These are phyloP conservation scores for Monochamus saltuarius DNA, from an alignment of 1,140 invertebrate genomes.

Conservation along the genomic window DNA sequence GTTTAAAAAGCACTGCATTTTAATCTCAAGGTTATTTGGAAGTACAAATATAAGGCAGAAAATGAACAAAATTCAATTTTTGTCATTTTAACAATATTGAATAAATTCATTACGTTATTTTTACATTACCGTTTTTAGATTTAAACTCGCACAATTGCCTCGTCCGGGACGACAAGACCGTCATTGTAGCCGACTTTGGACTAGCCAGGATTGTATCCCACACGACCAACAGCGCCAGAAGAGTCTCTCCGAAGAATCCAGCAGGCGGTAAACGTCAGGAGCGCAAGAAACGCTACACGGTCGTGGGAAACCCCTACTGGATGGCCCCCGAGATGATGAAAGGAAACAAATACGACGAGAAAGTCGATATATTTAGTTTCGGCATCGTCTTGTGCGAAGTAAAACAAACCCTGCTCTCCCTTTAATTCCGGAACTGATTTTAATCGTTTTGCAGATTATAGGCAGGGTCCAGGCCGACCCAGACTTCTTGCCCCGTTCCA, in stretches of 20 bases:
- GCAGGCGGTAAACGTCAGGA: slow-evolving; percentile 56
- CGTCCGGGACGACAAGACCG: slow-evolving; percentile 79
- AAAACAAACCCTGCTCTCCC: slow-evolving; percentile 26
- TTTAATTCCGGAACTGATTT: slow-evolving; percentile 6
- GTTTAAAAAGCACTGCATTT: no score
- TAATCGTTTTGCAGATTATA: slow-evolving; percentile 69
- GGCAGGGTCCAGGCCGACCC: slow-evolving; percentile 91
- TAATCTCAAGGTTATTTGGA: no score
- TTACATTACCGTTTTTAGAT: slow-evolving; percentile 56
- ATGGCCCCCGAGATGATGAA: slow-evolving; percentile 99
- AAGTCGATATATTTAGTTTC: slow-evolving; percentile 96
- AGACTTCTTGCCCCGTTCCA: slow-evolving; percentile 83
- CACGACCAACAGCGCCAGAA: slow-evolving; percentile 50
- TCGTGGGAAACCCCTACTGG: slow-evolving; percentile 96
- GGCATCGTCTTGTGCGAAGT: slow-evolving; percentile 95
- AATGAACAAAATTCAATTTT: no score
- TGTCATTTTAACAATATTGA: no score
- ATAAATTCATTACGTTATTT: no score
- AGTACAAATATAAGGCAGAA: no score
- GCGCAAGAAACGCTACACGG: slow-evolving; percentile 70
- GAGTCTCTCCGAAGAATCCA: slow-evolving; percentile 33
- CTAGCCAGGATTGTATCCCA: slow-evolving; percentile 84
- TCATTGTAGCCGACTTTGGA: slow-evolving; percentile 94
- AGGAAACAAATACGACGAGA: slow-evolving; percentile 93
- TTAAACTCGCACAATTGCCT: slow-evolving; percentile 96